phyloP scores from a whole-genome alignment of 2,797 vertebrate species.

The Emys orbicularis region DNA sequence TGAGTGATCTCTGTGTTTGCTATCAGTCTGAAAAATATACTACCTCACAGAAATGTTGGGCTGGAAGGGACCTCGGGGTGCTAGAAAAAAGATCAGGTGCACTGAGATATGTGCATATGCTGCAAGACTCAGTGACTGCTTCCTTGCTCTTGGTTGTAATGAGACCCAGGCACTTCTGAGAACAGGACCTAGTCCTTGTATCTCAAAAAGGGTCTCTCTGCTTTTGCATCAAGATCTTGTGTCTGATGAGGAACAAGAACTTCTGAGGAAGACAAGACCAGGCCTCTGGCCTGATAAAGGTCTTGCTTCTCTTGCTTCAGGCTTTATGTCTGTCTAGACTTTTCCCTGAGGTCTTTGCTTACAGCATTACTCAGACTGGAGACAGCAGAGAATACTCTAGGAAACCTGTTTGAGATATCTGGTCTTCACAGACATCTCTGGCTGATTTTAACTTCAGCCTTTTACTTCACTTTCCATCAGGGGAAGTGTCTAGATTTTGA shows the following conservation, averaged over 20 bases:
- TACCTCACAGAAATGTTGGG: not conserved
- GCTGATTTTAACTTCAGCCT: not conserved
- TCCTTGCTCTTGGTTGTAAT: not conserved
- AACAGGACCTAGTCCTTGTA: not conserved
- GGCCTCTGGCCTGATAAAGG: not conserved
- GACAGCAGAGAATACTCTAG: not conserved
- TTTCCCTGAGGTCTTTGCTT: not conserved
- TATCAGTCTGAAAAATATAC: not conserved
- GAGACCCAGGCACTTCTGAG: not conserved
- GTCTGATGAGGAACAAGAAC: not conserved
- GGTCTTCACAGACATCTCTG: not conserved
- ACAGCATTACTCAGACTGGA: not conserved
- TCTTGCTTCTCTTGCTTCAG: not conserved
- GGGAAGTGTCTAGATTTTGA: not conserved
- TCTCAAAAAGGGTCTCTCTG: not conserved
- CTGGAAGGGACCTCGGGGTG: not conserved
- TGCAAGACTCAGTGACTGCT: not conserved
- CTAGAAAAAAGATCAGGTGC: not conserved
- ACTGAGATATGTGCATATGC: not conserved
- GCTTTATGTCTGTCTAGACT: not conserved
- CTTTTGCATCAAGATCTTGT: not conserved
- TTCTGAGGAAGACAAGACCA: not conserved
- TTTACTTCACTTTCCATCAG: not conserved
- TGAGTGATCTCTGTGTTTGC: not conserved
- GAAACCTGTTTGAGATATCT: not conserved